Base-by-base conservation (phyloP, 2,888 invertebrate species). In the Gerris lacustris region DNA sequence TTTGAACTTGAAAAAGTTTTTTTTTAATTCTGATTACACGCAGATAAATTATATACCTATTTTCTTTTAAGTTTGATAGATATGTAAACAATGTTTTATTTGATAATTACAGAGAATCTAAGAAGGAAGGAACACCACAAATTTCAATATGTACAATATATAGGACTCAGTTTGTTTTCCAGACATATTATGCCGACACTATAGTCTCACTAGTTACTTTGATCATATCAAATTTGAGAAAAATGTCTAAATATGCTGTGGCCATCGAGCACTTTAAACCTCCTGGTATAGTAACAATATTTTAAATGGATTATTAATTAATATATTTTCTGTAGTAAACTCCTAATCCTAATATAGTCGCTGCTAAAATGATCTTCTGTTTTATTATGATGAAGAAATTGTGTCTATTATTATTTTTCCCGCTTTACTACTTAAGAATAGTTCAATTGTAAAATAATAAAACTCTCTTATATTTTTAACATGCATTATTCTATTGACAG, bases 131-230 rank as follows among this genome's bases (percentile, higher is more conserved):
- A 11, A 55, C 55, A 55, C 55, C 55, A 9, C 55, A 55, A 15
- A 55, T 55, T 15, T 55, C 55, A 55, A 55, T 55, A 2, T 55
- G 55, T 55, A 96, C 95, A 0, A 88, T 95, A 66, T 87, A 90
- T 76, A 89, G 90, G 75, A 94, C 96, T 80, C 94, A 95, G 80
- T 95, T 92, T 80, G 87, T 90, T 5, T 96, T 97, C 80, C 91
- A 92, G 78, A 92, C 92, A 75, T 88, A 90, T 5, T 93, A 94
- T 78, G 91, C 95, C 0, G 88, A 91, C 77, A 94, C 92, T 81
- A 87, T 96, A 78, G 86, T 88, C 73, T 88, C 91, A 73, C 82
- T 96, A 15, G 87, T 96, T 4, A 89, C 91, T 75, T 90, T 87
- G 77, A 86, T 96, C 79, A 84, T 96, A 18, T 90, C 91, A 77